Base-by-base conservation (phyloP, 2,888 invertebrate species). In the Heliconius hortense region DNA sequence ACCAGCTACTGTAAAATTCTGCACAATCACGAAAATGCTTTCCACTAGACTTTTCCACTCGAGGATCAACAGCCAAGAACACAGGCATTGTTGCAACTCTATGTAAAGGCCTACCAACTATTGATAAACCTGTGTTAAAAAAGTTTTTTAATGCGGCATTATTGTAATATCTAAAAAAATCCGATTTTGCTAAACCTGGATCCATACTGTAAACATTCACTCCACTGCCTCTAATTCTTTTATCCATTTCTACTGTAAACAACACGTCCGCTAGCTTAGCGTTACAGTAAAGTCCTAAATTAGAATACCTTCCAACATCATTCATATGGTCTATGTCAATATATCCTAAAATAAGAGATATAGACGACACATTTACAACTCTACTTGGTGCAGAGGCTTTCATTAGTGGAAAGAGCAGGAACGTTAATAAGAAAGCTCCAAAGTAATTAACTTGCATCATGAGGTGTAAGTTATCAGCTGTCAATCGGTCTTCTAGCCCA, bases 131-230 rank as follows among this genome's bases (percentile, higher is more conserved):
- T 31, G 74, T 60, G 77, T 86, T 88, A 0, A 90, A 75, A 4
- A 84, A 62, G 5, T 76, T 80, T 73, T 81, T 85, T 64, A 86
- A 78, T 5, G 79, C 66, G 0, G 82, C 79, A 64, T 81, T 85
- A 0, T 86, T 83, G 2, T 82, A 83, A 77, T 89, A 96, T 70
- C 96, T 95, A 95, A 97, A 97, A 74, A 97, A 97, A 31, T 96
- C 96, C 0, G 96, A 96, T 84, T 96, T 96, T 66, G 96, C 96
- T 89, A 97, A 94, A 13, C 98, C 98, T 0, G 98, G 98, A 90
- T 98, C 98, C 83, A 98, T 93, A 81, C 96, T 97, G 86, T 97
- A 97, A 0, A 96, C 96, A 0, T 96, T 96, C 0, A 97, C 96
- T 21, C 95, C 96, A 43, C 95, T 85, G 0, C 84, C 86, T 72